phyloP scores from a whole-genome alignment of 2,797 vertebrate species.

The Denticeps clupeoides region DNA sequence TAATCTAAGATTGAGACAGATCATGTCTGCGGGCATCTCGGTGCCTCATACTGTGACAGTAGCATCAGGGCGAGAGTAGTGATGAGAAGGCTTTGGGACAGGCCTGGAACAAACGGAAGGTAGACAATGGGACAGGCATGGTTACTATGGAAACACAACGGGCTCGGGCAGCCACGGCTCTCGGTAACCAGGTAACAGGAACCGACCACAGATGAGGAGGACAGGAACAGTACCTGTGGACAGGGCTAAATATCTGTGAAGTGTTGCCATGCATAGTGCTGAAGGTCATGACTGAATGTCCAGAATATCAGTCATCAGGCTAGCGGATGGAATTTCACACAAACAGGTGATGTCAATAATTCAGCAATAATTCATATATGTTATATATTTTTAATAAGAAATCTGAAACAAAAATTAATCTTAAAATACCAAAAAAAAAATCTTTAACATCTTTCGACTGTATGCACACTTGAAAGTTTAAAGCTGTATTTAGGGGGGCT shows the following conservation, averaged over 20 bases:
- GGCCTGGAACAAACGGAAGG: conserved; percentile 24
- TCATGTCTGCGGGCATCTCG: conserved; percentile 1
- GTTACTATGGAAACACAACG: conserved; percentile 50
- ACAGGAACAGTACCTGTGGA: conserved; percentile 11
- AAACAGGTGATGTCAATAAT: too few relatives aligned
- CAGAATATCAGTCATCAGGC: background rate
- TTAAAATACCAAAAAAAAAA: background rate
- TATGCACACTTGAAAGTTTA: background rate
- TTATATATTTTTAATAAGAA: conserved; percentile 29
- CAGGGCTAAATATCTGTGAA: background rate
- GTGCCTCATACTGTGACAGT: conserved; percentile 2
- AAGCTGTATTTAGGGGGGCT: too few relatives aligned
- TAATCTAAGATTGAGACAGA: background rate
- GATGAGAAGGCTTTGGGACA: conserved; percentile 34
- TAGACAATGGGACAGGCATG: conserved; percentile 44
- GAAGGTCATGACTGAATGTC: background rate
- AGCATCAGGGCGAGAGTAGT: background rate
- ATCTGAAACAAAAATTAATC: conserved; percentile 4
- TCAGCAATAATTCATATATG: too few relatives aligned
- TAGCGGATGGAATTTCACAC: too few relatives aligned
- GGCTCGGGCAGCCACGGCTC: conserved; percentile 39
- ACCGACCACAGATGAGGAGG: conserved; percentile 37
- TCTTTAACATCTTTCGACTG: background rate
- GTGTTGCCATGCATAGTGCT: background rate
- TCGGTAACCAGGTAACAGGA: conserved; percentile 53